Conservation (phyloP, 1,140 invertebrate species). For the Leguminivora glycinivorella region DNA sequence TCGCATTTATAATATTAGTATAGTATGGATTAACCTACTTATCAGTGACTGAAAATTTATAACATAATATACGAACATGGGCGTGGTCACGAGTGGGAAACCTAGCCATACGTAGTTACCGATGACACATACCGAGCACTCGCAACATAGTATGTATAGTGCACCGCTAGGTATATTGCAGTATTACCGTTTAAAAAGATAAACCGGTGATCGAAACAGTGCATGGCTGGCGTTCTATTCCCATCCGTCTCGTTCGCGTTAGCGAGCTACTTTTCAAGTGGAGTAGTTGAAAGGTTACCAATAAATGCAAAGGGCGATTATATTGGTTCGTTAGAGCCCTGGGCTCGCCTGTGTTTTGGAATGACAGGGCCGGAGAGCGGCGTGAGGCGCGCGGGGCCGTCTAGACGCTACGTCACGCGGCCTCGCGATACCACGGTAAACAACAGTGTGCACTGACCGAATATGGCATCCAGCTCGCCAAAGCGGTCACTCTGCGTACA, state of each 20-base stretch:
- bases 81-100: conserved; percentile 1
- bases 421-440: conserved; percentile 76
- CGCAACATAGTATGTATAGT: conserved; percentile 39
- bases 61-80: neutral
- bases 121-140: neutral
- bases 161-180: conserved; percentile 66
- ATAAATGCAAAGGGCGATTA: neutral
- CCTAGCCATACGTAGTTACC: neutral
- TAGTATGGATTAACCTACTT: neutral
- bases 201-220: conserved; percentile 70
- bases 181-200: conserved; percentile 73
- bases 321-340: neutral
- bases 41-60: neutral
- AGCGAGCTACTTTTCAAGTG: conserved; percentile 27
- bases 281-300: neutral
- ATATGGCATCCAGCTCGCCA: conserved; percentile 66
- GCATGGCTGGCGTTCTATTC: conserved; percentile 44
- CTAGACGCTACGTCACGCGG: conserved; percentile 77
- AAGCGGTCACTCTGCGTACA: conserved; percentile 47
- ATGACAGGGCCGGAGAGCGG: conserved; percentile 35
- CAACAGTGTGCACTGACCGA: conserved; percentile 77
- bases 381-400: conserved; percentile 56
- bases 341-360: neutral
- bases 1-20: too few species aligned
- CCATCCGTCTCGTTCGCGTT: conserved; percentile 21